A percentile compares a stretch with the other conserved stretches of the same genome.
Conservation (phyloP, 2,113 vertebrate species). For the Psittacara wagleri region DNA sequence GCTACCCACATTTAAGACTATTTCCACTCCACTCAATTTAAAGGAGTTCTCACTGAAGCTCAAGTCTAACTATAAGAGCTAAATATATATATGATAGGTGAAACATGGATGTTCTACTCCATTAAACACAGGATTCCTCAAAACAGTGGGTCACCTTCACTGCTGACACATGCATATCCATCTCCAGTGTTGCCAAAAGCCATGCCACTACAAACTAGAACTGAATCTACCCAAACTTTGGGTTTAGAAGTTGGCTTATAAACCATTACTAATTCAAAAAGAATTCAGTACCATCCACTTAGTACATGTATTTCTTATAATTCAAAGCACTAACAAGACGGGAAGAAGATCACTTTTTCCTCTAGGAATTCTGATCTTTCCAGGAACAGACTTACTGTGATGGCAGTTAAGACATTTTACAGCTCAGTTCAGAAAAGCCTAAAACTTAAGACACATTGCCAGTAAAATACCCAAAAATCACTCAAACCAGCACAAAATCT, state of each 20-base stretch:
- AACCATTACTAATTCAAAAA: background rate
- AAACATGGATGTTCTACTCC: background rate
- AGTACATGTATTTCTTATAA: background rate
- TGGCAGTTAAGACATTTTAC: background rate
- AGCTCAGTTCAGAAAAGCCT: background rate
- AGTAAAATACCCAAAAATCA: background rate
- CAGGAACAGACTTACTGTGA: background rate
- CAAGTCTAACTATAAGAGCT: background rate
- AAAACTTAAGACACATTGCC: background rate
- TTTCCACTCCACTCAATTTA: background rate
- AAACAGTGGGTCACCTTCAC: background rate
- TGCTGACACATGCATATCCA: background rate
- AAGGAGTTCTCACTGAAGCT: background rate
- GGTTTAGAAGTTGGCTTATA: background rate
- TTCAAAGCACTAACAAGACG: background rate
- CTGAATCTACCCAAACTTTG: background rate
- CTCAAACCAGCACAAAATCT: background rate
- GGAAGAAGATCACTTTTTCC: background rate
- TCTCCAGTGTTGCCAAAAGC: background rate
- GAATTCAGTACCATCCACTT: background rate
- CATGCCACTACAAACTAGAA: background rate
- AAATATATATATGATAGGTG: background rate
- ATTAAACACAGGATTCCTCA: background rate
- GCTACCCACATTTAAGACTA: background rate
- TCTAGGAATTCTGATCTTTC: background rate